Conservation (phyloP, 2,113 vertebrate genomes). For the Mastomys coucha region DNA sequence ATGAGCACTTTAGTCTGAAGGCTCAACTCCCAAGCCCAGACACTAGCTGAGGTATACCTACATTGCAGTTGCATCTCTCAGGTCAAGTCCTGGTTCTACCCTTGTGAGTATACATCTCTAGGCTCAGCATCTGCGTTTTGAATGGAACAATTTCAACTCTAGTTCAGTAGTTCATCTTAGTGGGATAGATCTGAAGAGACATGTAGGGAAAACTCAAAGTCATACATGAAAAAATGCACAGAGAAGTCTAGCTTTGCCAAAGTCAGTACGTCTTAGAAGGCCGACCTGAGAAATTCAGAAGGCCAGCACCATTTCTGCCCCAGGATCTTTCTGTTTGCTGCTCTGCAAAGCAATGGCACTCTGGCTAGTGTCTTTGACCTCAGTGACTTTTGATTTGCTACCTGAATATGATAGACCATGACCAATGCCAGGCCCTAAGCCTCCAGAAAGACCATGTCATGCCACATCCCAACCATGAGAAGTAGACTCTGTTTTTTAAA, state of each 20-base stretch:
- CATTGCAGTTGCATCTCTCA: neutral
- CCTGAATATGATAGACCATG: neutral
- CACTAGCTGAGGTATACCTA: too few species aligned
- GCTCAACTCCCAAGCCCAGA: too few species aligned
- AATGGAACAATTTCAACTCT: neutral
- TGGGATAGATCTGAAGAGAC: neutral
- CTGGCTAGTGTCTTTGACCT: neutral
- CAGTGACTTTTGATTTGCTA: neutral
- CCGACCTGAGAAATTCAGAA: neutral
- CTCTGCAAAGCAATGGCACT: neutral
- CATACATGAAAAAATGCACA: neutral
- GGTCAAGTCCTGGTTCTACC: neutral
- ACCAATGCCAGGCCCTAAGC: fast-evolving
- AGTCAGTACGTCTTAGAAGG: neutral
- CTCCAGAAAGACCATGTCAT: neutral
- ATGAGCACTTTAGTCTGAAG: fast-evolving
- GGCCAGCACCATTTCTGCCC: neutral
- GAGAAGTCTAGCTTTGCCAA: neutral
- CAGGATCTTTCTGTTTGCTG: neutral
- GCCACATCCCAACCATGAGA: neutral
- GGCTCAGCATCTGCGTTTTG: neutral
- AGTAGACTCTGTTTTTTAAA: neutral
- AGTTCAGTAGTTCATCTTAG: neutral
- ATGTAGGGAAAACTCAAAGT: neutral
- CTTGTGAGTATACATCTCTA: neutral